Conservation (phyloP, 2,113 vertebrate genomes). For the Empidonax traillii region DNA sequence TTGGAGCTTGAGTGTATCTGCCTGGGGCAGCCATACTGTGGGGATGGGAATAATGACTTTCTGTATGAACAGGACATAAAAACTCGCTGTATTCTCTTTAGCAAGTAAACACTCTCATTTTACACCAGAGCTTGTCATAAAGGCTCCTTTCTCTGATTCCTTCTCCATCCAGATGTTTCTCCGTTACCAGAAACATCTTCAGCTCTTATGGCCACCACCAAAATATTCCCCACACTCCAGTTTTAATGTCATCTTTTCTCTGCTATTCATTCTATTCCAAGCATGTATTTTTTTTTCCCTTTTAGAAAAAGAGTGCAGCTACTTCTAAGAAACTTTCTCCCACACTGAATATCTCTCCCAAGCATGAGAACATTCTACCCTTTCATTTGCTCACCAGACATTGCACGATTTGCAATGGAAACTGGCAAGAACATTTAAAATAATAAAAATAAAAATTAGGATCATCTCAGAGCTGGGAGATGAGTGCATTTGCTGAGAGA, state of each 20-base stretch:
- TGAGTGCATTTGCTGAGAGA: slow-evolving; percentile 30
- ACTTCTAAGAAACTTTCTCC: slow-evolving; percentile 59
- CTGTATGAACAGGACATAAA: neutral
- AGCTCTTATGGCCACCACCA: neutral
- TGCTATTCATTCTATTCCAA: slow-evolving; percentile 22
- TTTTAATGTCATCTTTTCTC: neutral
- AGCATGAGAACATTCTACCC: slow-evolving; percentile 68
- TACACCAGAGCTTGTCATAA: slow-evolving; percentile 8
- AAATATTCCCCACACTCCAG: neutral
- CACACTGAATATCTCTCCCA: slow-evolving; percentile 49
- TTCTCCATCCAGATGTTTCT: neutral
- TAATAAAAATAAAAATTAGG: slow-evolving; percentile 67
- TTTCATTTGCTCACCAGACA: slow-evolving; percentile 75
- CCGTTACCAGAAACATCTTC: neutral
- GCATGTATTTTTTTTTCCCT: slow-evolving; percentile 37
- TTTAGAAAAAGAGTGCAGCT: slow-evolving; percentile 44
- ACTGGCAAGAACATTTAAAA: slow-evolving; percentile 55
- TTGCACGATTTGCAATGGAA: slow-evolving; percentile 67
- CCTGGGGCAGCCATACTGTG: neutral
- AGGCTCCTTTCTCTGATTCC: slow-evolving; percentile 19
- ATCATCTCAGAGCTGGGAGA: slow-evolving; percentile 45
- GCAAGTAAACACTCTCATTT: slow-evolving; percentile 24
- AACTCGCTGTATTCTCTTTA: neutral
- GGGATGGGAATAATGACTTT: neutral
- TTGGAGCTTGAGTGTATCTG: neutral